Base-by-base conservation (phyloP, 2,888 invertebrate genomes). In the Cheilosia scutellata region DNA sequence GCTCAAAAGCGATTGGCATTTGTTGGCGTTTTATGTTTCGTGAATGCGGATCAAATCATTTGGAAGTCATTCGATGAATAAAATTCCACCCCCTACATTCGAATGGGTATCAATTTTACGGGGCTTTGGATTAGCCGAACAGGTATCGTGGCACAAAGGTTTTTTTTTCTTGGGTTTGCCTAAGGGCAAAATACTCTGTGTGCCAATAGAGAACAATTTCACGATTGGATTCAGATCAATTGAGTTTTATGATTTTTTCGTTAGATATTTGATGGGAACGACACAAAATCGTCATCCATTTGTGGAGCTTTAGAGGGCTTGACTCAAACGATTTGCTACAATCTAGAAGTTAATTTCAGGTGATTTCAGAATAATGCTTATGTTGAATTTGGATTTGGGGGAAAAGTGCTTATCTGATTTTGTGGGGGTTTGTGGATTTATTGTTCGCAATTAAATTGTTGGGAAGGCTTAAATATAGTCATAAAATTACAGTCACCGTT, bases 21-120 rank as follows among this genome's bases (percentile, higher is more conserved):
- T 84, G 80, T 66, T 82, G 71, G 66, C 86, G 82, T 82, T 86
- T 86, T 86, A 86, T 86, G 86, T 86, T 76, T 86, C 77, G 82
- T 86, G 86, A 86, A 86, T 86, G 86, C 82, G 74, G 77, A 82
- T 87, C 77, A 87, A 87, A 87, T 87, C 74, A 87, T 87, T 82
- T 87, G 87, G 87, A 87, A 87, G 70, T 70, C 63, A 87, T 87
- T 78, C 74, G 66, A 78, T 65, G 82, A 82, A 78, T 78, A 86
- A 77, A 82, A 76, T 82, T 62, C 63, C 60, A 51, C 65, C 68
- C 57, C 72, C 44, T 20, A 16, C 66, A 47, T 47, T 66, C 31
- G 66, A 49, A 53, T 77, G 51, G 62, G 76, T 82, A 82, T 77
- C 86, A 74, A 87, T 87, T 87, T 82, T 65, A 87, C 78, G 87